Evolutionary conservation across 2,888 invertebrate species (phyloP).

Genomic region (Acanthosepion pharaonis): DNA sequence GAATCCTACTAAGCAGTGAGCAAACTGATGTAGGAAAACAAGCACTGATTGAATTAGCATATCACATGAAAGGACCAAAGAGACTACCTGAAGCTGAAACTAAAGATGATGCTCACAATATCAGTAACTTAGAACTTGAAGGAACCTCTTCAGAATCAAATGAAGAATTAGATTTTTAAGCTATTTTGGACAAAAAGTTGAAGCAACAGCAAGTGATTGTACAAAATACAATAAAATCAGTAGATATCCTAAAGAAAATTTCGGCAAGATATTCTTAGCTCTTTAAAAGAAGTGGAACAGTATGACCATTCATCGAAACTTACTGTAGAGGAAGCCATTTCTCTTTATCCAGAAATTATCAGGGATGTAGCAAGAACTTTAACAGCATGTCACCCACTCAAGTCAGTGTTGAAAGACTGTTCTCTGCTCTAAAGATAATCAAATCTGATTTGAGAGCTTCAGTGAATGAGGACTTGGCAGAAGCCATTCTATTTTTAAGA

Average conservation of each 20-base stretch:
- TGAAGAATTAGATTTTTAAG: background rate
- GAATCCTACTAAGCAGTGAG: no score
- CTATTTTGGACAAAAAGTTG: background rate
- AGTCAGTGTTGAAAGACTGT: background rate
- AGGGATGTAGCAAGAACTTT: background rate
- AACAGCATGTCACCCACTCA: background rate
- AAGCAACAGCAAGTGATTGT: background rate
- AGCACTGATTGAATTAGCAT: no score
- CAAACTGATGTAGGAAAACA: no score
- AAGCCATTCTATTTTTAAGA: no score
- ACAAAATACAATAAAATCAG: background rate
- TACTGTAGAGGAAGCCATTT: background rate
- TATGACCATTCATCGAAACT: background rate
- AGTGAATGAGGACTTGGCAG: no score
- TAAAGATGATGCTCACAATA: no score
- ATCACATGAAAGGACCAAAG: no score
- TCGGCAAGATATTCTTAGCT: background rate
- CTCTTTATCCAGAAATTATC: background rate
- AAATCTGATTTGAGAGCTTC: no score
- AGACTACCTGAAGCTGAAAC: no score
- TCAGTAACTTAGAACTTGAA: no score
- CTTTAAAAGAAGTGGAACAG: background rate
- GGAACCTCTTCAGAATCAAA: no score
- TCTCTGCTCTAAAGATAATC: no score
- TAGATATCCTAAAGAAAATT: background rate